phyloP scores from a whole-genome alignment of 2,797 vertebrate species.

The Enteromius viviparus region DNA sequence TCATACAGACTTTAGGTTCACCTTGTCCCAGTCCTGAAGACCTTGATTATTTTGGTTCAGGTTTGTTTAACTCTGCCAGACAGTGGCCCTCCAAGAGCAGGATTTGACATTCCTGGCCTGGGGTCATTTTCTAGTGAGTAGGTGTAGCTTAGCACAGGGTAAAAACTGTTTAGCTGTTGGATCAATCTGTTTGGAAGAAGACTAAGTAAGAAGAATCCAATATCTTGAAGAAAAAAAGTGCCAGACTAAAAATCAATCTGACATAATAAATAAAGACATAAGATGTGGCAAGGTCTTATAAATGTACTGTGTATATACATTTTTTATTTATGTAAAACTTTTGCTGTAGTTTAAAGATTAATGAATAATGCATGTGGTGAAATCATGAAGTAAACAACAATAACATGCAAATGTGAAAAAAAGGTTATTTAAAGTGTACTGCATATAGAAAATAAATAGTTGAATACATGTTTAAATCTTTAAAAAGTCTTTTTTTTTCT shows the following conservation, averaged over 20 bases:
- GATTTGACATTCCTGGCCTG: background rate
- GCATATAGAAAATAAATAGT: no score
- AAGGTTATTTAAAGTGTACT: no score
- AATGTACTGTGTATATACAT: background rate
- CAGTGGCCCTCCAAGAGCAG: background rate
- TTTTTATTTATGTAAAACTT: background rate
- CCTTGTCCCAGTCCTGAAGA: background rate
- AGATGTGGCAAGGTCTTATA: background rate
- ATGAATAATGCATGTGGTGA: background rate
- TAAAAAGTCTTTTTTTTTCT: no score
- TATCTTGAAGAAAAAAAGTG: background rate
- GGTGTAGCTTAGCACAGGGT: background rate
- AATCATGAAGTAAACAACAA: background rate
- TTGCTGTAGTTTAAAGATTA: background rate
- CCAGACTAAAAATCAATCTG: background rate
- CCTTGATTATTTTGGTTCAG: background rate
- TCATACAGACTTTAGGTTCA: background rate
- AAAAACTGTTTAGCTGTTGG: background rate
- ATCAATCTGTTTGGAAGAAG: background rate
- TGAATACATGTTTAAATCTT: no score
- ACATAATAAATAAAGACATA: background rate
- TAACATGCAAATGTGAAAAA: no score
- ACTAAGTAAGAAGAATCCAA: background rate
- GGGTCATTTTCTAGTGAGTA: background rate
- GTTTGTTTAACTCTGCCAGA: background rate